Evolutionary conservation across 1,140 invertebrate genomes (phyloP).

Genomic region (Sminthurinus signatus): DNA sequence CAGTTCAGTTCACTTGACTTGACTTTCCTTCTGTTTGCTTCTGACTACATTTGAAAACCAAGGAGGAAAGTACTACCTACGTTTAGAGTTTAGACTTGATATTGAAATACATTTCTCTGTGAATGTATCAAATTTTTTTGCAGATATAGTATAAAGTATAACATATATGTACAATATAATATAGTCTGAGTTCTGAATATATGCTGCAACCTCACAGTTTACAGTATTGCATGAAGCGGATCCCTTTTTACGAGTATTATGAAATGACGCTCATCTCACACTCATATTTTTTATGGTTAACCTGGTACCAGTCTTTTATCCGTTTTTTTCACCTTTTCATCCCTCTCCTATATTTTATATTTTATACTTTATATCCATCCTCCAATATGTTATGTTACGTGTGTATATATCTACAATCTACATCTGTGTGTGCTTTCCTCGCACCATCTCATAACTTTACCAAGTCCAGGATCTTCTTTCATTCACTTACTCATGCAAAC

Average conservation of each 20-base stretch:
- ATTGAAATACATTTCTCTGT: too few species aligned
- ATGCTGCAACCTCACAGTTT: neutral
- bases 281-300: conserved; percentile 19
- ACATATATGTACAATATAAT: too few species aligned
- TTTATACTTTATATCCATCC: neutral
- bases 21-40: neutral
- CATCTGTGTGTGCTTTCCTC: too few species aligned
- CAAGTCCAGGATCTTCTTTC: neutral
- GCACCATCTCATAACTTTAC: too few species aligned
- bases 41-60: neutral
- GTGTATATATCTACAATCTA: too few species aligned
- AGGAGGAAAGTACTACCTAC: neutral
- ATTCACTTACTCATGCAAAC: neutral
- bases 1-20: conserved; percentile 12
- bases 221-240: neutral
- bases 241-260: conserved; percentile 30
- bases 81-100: too few species aligned
- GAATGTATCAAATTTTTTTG: too few species aligned
- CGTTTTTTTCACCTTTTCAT: conserved; percentile 11
- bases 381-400: neutral
- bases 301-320: conserved; percentile 12
- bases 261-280: conserved; percentile 27
- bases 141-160: too few species aligned
- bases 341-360: neutral
- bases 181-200: too few species aligned